Percentiles rank a stretch among this genome's conserved stretches.
Conservation (phyloP, 1,140 invertebrate genomes). For the Neodiprion fabricii region DNA sequence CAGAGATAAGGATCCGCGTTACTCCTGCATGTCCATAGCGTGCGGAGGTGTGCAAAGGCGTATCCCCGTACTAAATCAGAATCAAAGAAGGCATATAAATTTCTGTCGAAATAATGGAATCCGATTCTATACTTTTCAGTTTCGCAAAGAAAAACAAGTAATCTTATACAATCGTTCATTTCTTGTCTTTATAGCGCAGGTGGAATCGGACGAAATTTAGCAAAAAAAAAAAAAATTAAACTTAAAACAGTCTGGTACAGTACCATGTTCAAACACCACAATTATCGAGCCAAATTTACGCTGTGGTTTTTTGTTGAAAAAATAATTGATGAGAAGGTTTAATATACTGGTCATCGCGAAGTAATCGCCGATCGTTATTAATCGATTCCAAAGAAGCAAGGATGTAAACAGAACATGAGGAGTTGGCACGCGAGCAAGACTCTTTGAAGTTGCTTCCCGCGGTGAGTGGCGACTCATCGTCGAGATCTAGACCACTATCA, state of each 20-base stretch:
- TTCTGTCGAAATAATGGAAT: too few species aligned
- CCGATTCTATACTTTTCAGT: too few species aligned
- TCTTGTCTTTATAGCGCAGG: too few species aligned
- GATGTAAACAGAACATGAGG: not conserved
- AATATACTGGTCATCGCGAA: not conserved
- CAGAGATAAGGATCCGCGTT: slow-evolving; percentile 90
- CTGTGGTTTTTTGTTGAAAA: not conserved
- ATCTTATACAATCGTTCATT: too few species aligned
- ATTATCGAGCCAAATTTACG: too few species aligned
- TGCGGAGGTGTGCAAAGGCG: slow-evolving; percentile 92
- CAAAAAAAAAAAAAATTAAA: too few species aligned
- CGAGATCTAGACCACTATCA: not conserved
- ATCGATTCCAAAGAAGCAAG: not conserved
- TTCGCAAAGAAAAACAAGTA: too few species aligned
- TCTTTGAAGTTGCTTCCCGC: not conserved
- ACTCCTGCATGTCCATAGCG: slow-evolving; percentile 96
- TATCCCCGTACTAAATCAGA: slow-evolving; percentile 88
- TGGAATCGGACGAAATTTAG: too few species aligned
- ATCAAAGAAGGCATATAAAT: slow-evolving; percentile 16
- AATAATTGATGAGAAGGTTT: not conserved
- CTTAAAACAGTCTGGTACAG: too few species aligned
- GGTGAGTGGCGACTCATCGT: slow-evolving; percentile 6
- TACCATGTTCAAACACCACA: too few species aligned
- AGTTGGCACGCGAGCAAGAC: slow-evolving; percentile 4
- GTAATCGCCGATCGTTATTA: not conserved